Evolutionary conservation across 2,888 invertebrate species (phyloP).

Genomic region (Trichacis sp.): DNA sequence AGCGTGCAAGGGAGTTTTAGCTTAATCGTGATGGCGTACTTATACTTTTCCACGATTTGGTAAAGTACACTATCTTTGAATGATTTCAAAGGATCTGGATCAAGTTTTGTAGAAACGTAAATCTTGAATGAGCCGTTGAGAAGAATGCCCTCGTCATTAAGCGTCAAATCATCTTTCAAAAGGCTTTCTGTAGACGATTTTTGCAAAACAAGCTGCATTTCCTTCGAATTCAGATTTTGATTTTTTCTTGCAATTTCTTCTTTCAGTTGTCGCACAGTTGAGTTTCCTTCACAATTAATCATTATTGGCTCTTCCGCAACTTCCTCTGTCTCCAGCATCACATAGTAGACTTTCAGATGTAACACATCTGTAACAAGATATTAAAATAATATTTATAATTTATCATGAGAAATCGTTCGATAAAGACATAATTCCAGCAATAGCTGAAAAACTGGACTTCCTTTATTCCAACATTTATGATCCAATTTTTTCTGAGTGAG

Average conservation of each 20-base stretch:
- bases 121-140: conserved; percentile 64
- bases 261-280: conserved; percentile 74
- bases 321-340: conserved; percentile 74
- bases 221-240: conserved; percentile 67
- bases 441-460: too few relatives aligned
- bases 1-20: conserved; percentile 74
- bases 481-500: too few relatives aligned
- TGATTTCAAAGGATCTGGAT: conserved; percentile 70
- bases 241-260: conserved; percentile 70
- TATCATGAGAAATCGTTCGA: too few relatives aligned
- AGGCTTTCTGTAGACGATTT: conserved; percentile 61
- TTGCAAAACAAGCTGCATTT: conserved; percentile 69
- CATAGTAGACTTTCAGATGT: conserved; percentile 74
- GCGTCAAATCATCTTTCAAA: conserved; percentile 66
- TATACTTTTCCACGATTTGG: conserved; percentile 72
- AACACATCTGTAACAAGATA: conserved; percentile 63
- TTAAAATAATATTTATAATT: background rate
- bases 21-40: conserved; percentile 75
- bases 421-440: too few relatives aligned
- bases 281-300: conserved; percentile 73
- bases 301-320: conserved; percentile 74
- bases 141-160: conserved; percentile 65
- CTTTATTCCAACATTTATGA: too few relatives aligned
- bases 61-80: conserved; percentile 64
- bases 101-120: conserved; percentile 70